Evolutionary conservation across 2,113 vertebrate species (phyloP), one percentile per base, ranked within the genome.

Genomic region (Castor canadensis): DNA sequence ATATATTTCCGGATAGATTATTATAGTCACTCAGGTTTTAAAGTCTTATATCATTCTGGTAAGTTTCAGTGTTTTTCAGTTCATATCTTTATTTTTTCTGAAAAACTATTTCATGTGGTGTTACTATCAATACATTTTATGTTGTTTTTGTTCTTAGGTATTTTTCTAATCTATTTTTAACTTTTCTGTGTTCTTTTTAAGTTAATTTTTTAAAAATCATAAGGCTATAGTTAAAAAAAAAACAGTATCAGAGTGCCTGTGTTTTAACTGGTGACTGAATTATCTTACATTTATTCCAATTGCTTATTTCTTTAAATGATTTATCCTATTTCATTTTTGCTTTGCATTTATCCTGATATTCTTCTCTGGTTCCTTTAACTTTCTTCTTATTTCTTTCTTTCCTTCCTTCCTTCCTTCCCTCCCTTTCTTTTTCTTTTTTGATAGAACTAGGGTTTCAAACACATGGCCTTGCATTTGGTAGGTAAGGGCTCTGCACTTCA

Each of bases 151-250:
- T 60, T 10, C 16, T 92, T 26, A 32, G n/a, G 0, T 38, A 58
- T 40, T 80, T n/a, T 90, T 45, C n/a, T 87, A 58, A n/a, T 90
- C 85, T 76, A 62, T 62, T 89, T 93, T 79, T 7, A 67, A 56
- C 2, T 58, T 85, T 60, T 89, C 2, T 38, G 2, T 60, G 8
- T 5, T 35, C 69, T 77, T 87, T 45, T 87, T n/a, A 67, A 67
- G 16, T 60, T 60, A n/a, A n/a, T 58, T 38, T 58, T 45, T 56
- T 64, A 38, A 40, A 67, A 47, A 28, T 35, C n/a, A 60, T 30
- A 30, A 54, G 16, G 5, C 6, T 72, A 4, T 87, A 45, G 8
- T 28, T 77, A n/a, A 82, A 28, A 17, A 76, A 88, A 47, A 30
- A 1, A 72, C 13, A 85, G 1, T 64, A 58, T 64, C 81, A 19